phyloP scores from a whole-genome alignment of 1,140 invertebrate species.

The Aphaenogaster rudis region DNA sequence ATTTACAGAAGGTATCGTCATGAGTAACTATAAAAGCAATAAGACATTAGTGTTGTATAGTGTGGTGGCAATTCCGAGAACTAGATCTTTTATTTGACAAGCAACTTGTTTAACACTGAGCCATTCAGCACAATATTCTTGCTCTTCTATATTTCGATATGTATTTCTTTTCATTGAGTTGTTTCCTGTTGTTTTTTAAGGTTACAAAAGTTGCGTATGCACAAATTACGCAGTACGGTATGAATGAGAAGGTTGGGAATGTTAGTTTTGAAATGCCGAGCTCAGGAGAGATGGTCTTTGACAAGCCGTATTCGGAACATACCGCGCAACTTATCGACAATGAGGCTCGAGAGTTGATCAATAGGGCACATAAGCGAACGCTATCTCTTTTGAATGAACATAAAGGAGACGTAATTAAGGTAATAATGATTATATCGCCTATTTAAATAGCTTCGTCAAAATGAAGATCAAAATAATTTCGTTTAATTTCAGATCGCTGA shows the following conservation, averaged over 20 bases:
- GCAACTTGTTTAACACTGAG: not conserved
- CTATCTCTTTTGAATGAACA: slow-evolving; percentile 93
- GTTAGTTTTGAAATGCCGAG: slow-evolving; percentile 98
- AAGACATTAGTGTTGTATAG: not conserved
- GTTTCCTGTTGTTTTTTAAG: slow-evolving; percentile 77
- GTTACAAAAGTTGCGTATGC: slow-evolving; percentile 92
- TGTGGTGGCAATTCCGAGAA: not conserved
- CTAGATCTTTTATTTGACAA: not conserved
- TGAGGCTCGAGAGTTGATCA: slow-evolving; percentile 96
- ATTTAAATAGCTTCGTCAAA: slow-evolving; percentile 6
- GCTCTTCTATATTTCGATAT: not conserved
- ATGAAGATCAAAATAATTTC: not conserved
- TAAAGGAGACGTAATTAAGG: slow-evolving; percentile 96
- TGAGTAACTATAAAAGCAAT: slow-evolving; percentile 5
- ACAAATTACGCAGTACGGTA: slow-evolving; percentile 97
- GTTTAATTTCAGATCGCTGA: slow-evolving; percentile 93
- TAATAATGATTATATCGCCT: slow-evolving; percentile 79
- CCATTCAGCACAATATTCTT: not conserved
- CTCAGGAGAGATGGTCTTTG: slow-evolving; percentile 96
- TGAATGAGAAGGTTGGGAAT: slow-evolving; percentile 99
- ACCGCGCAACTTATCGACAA: slow-evolving; percentile 98
- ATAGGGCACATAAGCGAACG: slow-evolving; percentile 93
- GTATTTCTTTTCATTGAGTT: not conserved
- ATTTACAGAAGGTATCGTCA: slow-evolving; percentile 96
- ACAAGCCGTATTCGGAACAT: slow-evolving; percentile 99